These are phyloP conservation scores for Gnathonemus longibarbis DNA, from an alignment of 2,113 vertebrate species.

Conservation along the genomic window DNA sequence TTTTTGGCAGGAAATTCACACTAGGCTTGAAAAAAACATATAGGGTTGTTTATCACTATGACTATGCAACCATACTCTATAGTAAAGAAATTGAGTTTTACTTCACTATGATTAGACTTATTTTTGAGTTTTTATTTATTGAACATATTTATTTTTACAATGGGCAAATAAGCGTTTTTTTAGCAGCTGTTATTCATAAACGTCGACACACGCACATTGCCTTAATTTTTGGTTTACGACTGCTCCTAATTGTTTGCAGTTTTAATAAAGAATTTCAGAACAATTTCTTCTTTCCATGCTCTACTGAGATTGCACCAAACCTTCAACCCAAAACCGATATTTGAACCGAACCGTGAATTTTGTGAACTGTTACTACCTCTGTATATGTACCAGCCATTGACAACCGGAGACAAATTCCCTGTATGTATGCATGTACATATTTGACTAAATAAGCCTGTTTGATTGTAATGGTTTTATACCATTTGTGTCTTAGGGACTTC, in stretches of 20 bases:
- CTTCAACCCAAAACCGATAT: not conserved
- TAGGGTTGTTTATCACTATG: not conserved
- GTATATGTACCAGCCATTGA: not conserved
- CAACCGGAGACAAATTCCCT: not conserved
- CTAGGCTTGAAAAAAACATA: not conserved
- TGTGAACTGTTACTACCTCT: not conserved
- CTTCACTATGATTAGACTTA: not conserved
- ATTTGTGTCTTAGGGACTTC: constrained; percentile 72
- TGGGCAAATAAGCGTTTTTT: not conserved
- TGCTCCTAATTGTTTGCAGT: not conserved
- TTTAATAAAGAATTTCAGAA: not conserved
- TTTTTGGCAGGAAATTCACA: not conserved
- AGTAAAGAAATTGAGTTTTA: not conserved
- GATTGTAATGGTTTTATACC: not conserved
- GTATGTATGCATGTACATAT: not conserved
- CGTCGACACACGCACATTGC: not conserved
- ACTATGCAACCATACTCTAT: not conserved
- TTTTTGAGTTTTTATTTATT: not conserved
- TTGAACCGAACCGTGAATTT: not conserved
- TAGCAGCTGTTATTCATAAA: not conserved
- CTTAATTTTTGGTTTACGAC: not conserved
- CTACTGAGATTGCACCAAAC: not conserved
- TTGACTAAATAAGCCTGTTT: not conserved
- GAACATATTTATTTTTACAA: not conserved
- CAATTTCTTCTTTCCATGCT: not conserved